These are phyloP conservation scores for Mohoua ochrocephala DNA, from an alignment of 2,113 vertebrate species.

Conservation along the genomic window DNA sequence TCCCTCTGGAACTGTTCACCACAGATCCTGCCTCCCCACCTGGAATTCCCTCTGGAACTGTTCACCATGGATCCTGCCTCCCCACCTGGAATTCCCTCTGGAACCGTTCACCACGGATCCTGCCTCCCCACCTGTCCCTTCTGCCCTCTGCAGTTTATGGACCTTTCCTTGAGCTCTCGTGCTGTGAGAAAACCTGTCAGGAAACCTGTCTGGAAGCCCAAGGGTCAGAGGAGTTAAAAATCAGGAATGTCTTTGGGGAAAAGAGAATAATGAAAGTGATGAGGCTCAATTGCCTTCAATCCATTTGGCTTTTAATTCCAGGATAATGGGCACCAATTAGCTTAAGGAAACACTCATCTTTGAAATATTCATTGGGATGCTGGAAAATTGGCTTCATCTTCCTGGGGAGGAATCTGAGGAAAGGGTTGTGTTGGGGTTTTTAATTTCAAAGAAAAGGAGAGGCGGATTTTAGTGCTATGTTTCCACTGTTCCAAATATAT, in stretches of 20 bases:
- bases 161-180: not conserved
- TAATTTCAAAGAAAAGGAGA: not conserved
- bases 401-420: not conserved
- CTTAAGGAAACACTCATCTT: not conserved
- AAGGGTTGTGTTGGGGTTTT: not conserved
- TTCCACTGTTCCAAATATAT: not conserved
- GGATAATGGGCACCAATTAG: slow-evolving; percentile 3
- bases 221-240: not conserved
- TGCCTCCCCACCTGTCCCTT: not conserved
- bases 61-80: not conserved
- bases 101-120: not conserved
- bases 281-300: not conserved
- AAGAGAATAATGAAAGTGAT: not conserved
- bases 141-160: not conserved
- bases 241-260: not conserved
- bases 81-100: not conserved
- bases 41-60: not conserved
- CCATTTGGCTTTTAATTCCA: slow-evolving; percentile 16
- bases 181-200: not conserved
- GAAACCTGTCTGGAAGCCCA: not conserved
- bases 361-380: not conserved
- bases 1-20: not conserved
- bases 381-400: not conserved
- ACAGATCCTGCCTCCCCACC: not conserved
- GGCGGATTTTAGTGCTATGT: not conserved